Percentiles rank a stretch among this genome's conserved stretches.
Evolutionary conservation across 2,797 vertebrate species (phyloP).

Genomic region (Leontocebus nigricollis): DNA sequence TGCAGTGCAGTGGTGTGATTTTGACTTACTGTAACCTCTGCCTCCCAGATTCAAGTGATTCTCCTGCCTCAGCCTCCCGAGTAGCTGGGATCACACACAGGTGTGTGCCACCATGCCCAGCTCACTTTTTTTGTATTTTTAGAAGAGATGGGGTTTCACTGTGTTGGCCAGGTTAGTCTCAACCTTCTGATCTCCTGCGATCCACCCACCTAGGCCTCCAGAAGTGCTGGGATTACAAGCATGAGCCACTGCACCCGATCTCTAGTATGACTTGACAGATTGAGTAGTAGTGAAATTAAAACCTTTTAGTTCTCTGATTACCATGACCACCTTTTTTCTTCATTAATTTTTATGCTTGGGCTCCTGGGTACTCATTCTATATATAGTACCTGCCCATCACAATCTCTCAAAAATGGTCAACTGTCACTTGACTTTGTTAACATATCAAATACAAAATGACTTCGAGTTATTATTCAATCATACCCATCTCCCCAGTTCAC

Average conservation of each 20-base stretch:
- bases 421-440: background rate
- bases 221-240: background rate
- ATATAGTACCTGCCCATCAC: background rate
- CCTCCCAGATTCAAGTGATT: background rate
- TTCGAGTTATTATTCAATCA: background rate
- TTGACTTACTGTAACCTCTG: background rate
- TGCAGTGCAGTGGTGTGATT: background rate
- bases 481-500: background rate
- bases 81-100: background rate
- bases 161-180: background rate
- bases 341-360: background rate
- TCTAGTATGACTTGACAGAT: background rate
- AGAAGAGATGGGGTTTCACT: background rate
- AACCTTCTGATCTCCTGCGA: background rate
- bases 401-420: background rate
- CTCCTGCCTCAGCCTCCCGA: background rate
- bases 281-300: background rate
- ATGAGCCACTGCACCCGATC: background rate
- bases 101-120: accelerated
- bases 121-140: background rate
- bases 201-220: background rate
- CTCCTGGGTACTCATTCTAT: background rate
- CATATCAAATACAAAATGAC: background rate
- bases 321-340: background rate
- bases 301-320: background rate